A percentile compares a stretch with the other conserved stretches of the same genome.
These are phyloP conservation scores for Heterotilapia buettikoferi DNA, from an alignment of 2,113 vertebrate genomes.

Conservation along the genomic window DNA sequence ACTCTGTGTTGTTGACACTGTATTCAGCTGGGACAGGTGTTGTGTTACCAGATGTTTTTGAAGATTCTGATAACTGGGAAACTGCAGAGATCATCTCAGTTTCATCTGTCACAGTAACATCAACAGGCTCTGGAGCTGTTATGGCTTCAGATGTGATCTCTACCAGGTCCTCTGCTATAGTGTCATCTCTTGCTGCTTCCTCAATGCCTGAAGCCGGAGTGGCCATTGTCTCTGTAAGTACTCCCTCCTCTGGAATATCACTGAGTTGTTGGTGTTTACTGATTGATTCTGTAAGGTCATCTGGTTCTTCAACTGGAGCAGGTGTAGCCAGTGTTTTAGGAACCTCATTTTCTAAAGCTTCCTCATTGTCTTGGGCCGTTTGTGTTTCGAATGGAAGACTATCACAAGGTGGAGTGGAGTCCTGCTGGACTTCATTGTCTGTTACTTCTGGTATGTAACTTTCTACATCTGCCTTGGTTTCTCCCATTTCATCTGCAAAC, in stretches of 20 bases:
- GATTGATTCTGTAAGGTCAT: slow-evolving; percentile 49
- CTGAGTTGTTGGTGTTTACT: slow-evolving; percentile 70
- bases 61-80: slow-evolving; percentile 81
- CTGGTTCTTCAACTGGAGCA: slow-evolving; percentile 52
- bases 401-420: neutral
- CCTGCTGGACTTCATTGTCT: slow-evolving; percentile 15
- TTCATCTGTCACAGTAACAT: slow-evolving; percentile 74
- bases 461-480: slow-evolving; percentile 5
- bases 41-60: slow-evolving; percentile 81
- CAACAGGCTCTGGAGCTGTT: slow-evolving; percentile 76
- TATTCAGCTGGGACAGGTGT: slow-evolving; percentile 78
- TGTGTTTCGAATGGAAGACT: neutral
- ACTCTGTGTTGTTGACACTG: slow-evolving; percentile 64
- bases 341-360: neutral
- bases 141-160: slow-evolving; percentile 79
- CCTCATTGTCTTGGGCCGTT: neutral
- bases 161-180: slow-evolving; percentile 66
- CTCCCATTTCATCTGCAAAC: slow-evolving; percentile 71
- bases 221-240: slow-evolving; percentile 59
- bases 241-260: slow-evolving; percentile 70
- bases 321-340: neutral
- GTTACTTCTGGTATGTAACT: neutral
- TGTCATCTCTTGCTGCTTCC: slow-evolving; percentile 64
- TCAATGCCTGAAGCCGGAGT: slow-evolving; percentile 52
- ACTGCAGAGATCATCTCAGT: slow-evolving; percentile 89